A percentile compares a stretch with the other conserved stretches of the same genome.
These are phyloP conservation scores for Acrossocheilus wenchowensis DNA, from an alignment of 2,797 vertebrate species.

Conservation along the genomic window DNA sequence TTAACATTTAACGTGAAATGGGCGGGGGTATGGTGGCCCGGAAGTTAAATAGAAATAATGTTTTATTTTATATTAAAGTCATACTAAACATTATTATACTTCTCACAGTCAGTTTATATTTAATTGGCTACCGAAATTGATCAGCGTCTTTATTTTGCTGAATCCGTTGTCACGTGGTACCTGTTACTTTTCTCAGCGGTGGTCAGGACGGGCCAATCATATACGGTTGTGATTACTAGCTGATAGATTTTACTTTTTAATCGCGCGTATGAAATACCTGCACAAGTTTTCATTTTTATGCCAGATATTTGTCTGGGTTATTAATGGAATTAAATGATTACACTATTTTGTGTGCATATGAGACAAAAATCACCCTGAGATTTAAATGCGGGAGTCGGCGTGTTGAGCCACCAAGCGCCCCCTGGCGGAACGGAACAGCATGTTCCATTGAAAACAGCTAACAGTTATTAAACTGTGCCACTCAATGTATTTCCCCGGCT, in stretches of 20 bases:
- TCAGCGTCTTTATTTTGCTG: neutral
- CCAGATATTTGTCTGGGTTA: neutral
- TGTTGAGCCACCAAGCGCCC: conserved; percentile 10
- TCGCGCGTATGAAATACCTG: too few relatives aligned
- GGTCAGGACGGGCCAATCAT: neutral
- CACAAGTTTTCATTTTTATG: neutral
- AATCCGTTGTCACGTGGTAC: neutral
- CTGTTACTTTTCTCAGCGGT: conserved; percentile 17
- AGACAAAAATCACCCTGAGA: neutral
- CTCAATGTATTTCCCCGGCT: neutral
- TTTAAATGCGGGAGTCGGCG: neutral
- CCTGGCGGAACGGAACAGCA: rapidly evolving
- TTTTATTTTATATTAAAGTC: neutral
- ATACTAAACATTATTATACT: too few relatives aligned
- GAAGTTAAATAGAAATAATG: neutral
- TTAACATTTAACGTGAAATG: rapidly evolving
- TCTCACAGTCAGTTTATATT: neutral
- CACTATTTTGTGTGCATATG: neutral
- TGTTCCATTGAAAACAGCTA: rapidly evolving
- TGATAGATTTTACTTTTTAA: neutral
- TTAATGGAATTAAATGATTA: neutral
- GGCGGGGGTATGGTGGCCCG: neutral
- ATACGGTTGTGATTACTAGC: neutral
- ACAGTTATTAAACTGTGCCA: neutral
- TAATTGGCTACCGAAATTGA: too few relatives aligned